Conservation (phyloP, 2,113 vertebrate species). For the Myotis lucifugus region DNA sequence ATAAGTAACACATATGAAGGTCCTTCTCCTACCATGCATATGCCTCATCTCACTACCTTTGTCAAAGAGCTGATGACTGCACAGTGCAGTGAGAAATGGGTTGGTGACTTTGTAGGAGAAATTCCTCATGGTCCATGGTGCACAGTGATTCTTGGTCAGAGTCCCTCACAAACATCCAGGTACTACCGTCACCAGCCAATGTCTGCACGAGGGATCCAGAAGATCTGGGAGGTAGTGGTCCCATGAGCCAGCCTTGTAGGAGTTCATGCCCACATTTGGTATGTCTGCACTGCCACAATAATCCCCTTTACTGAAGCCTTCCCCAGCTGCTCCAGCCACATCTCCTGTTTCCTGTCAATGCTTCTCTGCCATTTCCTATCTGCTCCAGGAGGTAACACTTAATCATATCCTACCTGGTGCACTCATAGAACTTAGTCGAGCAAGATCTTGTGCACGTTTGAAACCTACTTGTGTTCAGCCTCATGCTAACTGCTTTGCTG, state of each 20-base stretch:
- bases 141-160: neutral
- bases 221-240: neutral
- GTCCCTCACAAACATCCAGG: neutral
- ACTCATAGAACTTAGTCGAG: neutral
- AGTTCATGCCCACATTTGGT: neutral
- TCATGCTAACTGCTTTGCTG: neutral
- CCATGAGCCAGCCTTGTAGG: neutral
- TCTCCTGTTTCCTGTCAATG: neutral
- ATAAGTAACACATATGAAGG: neutral
- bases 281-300: neutral
- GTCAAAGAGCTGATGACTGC: neutral
- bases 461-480: neutral
- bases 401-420: neutral
- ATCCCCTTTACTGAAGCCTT: neutral
- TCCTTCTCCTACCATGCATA: neutral
- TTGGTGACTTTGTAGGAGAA: neutral
- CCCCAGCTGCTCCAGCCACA: neutral
- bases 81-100: neutral
- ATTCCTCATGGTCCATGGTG: neutral
- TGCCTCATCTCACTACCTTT: neutral
- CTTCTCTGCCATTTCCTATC: neutral
- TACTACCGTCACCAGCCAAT: neutral
- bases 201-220: fast-evolving
- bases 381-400: neutral
- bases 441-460: neutral